Evolutionary conservation across 2,888 invertebrate species (phyloP), one percentile per base, ranked within the genome.

Genomic region (Sminthurinus aureus): DNA sequence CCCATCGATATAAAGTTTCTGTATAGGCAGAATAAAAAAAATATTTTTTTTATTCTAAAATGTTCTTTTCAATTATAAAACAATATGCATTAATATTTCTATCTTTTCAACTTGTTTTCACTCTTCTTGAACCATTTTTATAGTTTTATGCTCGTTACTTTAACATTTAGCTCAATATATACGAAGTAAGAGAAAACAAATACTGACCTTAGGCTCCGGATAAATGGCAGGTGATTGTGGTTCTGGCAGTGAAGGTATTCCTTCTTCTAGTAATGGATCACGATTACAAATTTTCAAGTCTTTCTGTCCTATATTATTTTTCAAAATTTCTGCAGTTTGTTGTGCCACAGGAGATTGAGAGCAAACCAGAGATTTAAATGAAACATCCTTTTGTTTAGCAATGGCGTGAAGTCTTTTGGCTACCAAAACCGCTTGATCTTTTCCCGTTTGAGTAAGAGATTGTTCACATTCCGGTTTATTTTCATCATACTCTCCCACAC

Each of bases 291-390:
- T 20, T 90, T 71, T 51, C 13, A 83, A 24, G 24, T 52, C 90
- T 6, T 92, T 89, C 24, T 76, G 22, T 52, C 83, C 83, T 8
- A 88, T 26, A 24, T 74, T 58, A 24, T 85, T 78, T 18, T 79
- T 51, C 86, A 98, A 97, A 64, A 98, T 94, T 18, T 93, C 91
- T 0, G 96, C 96, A 0, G 99, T 99, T 91, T 99, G 97, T 88
- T 94, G 94, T 0, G 99, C 99, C 86, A 99, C 92, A 0, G 94
- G 94, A 98, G 99, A 97, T 0, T 97, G 97, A 0, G 98, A 98
- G 86, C 94, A 93, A 1, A 96, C 92, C 22, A 99, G 91, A 26
- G 92, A 90, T 66, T 95, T 94, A 92, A 95, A 98, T 79, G 96
- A 95, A 75, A 96, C 92, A 87, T 93, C 93, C 64, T 98, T 91